Percentiles rank a stretch among this genome's conserved stretches.
These are phyloP conservation scores for Triplophysa dalaica DNA, from an alignment of 2,113 vertebrate species.

Conservation along the genomic window DNA sequence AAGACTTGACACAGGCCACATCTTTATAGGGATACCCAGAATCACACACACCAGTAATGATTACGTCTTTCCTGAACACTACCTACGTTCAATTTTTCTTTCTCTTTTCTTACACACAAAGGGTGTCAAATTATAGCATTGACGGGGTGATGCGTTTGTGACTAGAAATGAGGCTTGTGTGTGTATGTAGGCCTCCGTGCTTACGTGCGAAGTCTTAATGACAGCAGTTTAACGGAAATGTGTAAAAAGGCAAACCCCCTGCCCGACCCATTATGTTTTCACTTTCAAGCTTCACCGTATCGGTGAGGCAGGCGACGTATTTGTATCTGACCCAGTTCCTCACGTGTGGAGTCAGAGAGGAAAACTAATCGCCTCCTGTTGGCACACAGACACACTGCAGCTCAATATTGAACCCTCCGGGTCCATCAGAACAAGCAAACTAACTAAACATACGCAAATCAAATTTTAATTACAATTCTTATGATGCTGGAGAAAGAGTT, in stretches of 20 bases:
- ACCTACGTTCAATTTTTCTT: constrained; percentile 56
- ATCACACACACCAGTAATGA: constrained; percentile 61
- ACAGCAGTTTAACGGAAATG: constrained; percentile 63
- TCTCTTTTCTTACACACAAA: constrained; percentile 53
- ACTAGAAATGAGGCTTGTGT: constrained; percentile 52
- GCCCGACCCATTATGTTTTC: constrained; percentile 65
- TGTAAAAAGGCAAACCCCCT: constrained; percentile 64
- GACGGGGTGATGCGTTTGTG: constrained; percentile 40
- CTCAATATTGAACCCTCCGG: not conserved
- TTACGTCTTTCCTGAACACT: constrained; percentile 66
- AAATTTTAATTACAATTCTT: no score
- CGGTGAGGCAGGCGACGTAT: constrained; percentile 62
- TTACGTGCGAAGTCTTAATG: constrained; percentile 53
- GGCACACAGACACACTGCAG: constrained; percentile 2
- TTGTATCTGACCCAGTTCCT: constrained; percentile 80
- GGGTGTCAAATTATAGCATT: constrained; percentile 56
- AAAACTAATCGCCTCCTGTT: constrained; percentile 24
- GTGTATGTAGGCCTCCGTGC: constrained; percentile 24
- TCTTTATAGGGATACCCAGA: constrained; percentile 72
- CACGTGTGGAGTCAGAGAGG: constrained; percentile 59
- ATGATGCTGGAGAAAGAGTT: no score
- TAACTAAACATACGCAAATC: no score
- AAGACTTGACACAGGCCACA: constrained; percentile 27
- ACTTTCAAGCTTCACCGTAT: constrained; percentile 68
- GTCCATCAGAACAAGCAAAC: not conserved